Conservation (phyloP, 2,113 vertebrate species). For the Canis aureus region DNA sequence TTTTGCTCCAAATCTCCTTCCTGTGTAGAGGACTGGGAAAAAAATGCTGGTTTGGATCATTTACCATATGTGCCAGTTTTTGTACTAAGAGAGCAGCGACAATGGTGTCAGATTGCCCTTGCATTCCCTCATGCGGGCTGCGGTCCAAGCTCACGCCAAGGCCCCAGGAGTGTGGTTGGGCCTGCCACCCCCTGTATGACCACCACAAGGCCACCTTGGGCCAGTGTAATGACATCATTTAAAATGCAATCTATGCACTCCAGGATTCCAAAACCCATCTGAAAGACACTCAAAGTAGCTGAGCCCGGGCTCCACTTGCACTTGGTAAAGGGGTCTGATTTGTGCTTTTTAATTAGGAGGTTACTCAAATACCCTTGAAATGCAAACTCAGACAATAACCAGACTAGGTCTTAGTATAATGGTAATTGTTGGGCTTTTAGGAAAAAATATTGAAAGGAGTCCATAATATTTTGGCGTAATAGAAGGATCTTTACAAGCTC, state of each 20-base stretch:
- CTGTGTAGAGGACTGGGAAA: conserved; percentile 82
- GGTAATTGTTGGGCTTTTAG: not conserved
- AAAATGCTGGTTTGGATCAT: conserved; percentile 83
- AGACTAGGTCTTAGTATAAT: not conserved
- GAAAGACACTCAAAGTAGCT: fast-evolving
- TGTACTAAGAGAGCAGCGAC: conserved; percentile 80
- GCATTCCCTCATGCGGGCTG: fast-evolving
- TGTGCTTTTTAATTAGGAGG: conserved; percentile 60
- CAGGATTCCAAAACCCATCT: not conserved
- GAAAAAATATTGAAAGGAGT: not conserved
- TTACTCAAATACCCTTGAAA: not conserved
- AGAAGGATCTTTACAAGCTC: not conserved
- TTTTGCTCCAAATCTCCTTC: conserved; percentile 87
- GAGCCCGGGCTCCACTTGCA: not conserved
- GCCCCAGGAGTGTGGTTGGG: fast-evolving
- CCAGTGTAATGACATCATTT: not conserved
- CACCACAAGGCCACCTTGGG: fast-evolving
- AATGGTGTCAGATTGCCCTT: fast-evolving
- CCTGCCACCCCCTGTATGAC: fast-evolving
- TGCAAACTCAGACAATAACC: not conserved
- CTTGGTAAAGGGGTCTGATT: not conserved
- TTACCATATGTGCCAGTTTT: conserved; percentile 87
- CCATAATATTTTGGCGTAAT: not conserved
- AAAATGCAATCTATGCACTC: fast-evolving
- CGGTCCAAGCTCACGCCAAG: fast-evolving